These are phyloP conservation scores for Smutsia temminckii DNA, from an alignment of 2,797 vertebrate genomes.

Conservation along the genomic window DNA sequence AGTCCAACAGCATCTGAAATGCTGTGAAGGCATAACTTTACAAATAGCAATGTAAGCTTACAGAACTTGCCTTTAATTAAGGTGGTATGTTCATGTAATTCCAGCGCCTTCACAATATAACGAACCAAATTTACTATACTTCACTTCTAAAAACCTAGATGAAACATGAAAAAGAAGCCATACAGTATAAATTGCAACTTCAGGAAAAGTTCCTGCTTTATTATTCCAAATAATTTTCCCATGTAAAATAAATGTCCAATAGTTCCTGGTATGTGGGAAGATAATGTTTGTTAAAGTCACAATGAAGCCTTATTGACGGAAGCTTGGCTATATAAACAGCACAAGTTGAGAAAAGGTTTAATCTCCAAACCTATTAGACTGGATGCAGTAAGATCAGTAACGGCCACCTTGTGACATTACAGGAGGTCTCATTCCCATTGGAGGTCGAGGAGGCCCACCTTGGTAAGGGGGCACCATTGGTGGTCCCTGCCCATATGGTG, in stretches of 20 bases:
- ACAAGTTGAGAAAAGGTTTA: constrained; percentile 99
- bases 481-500: constrained; percentile 96
- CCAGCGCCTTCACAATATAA: constrained; percentile 99
- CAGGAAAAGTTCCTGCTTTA: constrained; percentile 89
- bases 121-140: constrained; percentile 98
- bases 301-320: constrained; percentile 89
- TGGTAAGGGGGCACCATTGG: constrained; percentile 97
- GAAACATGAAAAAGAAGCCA: constrained; percentile 96
- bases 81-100: constrained; percentile 96
- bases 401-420: constrained; percentile 99
- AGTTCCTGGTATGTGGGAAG: constrained; percentile 91
- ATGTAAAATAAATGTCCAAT: constrained; percentile 94
- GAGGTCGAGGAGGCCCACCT: constrained; percentile 94
- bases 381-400: constrained; percentile 94
- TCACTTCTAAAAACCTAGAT: constrained; percentile 99
- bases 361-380: constrained; percentile 98
- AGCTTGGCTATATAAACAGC: constrained; percentile 95
- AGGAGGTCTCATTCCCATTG: constrained; percentile 98
- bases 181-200: constrained; percentile 95
- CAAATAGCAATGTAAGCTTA: constrained; percentile 91
- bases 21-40: constrained; percentile 97
- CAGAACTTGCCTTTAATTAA: constrained; percentile 97
- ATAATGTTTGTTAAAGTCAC: constrained; percentile 89
- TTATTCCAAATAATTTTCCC: constrained; percentile 89
- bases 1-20: constrained; percentile 97